phyloP scores from a whole-genome alignment of 2,113 vertebrate species.

The Trachemys scripta region DNA sequence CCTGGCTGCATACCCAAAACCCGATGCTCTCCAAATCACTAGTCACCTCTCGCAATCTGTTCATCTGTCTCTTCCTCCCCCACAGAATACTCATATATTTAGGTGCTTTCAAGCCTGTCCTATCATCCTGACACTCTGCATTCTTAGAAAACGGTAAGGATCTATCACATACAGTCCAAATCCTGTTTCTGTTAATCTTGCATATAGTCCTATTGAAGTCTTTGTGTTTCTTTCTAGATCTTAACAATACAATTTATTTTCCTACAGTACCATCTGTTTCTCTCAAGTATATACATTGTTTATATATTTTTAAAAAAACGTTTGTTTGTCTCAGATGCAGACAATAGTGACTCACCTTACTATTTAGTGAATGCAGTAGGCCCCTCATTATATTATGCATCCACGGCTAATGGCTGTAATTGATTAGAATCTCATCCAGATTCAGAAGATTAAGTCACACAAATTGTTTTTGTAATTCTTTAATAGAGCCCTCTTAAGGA shows the following conservation, averaged over 20 bases:
- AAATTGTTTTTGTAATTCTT: conserved; percentile 79
- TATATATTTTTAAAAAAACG: not conserved
- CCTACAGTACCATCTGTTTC: accelerated
- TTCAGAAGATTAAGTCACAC: conserved; percentile 74
- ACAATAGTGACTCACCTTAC: not conserved
- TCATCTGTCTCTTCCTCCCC: not conserved
- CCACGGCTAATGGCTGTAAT: conserved; percentile 74
- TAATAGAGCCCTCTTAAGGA: conserved; percentile 75
- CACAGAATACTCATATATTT: not conserved
- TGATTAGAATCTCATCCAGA: conserved; percentile 78
- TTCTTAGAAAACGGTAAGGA: not conserved
- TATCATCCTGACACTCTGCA: not conserved
- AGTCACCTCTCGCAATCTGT: not conserved
- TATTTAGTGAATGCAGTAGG: not conserved
- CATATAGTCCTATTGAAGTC: not conserved
- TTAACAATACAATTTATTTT: not conserved
- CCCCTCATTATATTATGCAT: conserved; percentile 70
- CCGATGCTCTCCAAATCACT: not conserved
- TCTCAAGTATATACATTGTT: not conserved
- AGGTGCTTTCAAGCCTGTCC: not conserved
- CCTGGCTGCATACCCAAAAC: accelerated
- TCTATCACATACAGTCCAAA: accelerated
- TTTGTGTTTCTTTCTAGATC: accelerated
- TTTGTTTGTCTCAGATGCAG: not conserved
- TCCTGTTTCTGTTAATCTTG: not conserved